These are phyloP conservation scores for Symphodus melops DNA, from an alignment of 2,113 vertebrate species.

Conservation along the genomic window DNA sequence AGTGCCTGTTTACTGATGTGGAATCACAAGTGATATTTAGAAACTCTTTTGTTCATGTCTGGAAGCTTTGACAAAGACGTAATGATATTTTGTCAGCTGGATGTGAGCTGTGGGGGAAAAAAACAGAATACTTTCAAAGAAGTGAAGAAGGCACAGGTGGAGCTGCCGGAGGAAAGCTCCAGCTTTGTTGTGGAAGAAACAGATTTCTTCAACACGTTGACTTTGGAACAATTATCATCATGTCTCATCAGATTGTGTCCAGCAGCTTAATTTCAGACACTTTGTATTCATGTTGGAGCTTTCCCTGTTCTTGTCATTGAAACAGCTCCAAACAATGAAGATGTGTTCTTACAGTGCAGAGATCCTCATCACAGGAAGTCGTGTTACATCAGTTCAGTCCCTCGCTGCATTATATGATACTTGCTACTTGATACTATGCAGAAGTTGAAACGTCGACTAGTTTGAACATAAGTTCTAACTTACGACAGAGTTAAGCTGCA, in stretches of 20 bases:
- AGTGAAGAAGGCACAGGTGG: neutral
- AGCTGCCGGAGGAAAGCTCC: neutral
- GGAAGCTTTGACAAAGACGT: constrained; percentile 29
- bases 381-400: neutral
- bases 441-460: no score
- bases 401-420: neutral
- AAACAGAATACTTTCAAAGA: constrained; percentile 24
- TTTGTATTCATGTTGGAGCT: constrained; percentile 17
- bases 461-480: no score
- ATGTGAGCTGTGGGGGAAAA: constrained; percentile 8
- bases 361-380: constrained; percentile 15
- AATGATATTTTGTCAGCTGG: constrained; percentile 44
- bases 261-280: neutral
- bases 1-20: constrained; percentile 31
- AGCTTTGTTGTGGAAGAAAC: constrained; percentile 27
- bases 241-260: constrained; percentile 13
- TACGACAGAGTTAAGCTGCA: no score
- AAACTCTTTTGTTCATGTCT: constrained; percentile 50
- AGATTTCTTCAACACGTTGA: constrained; percentile 18
- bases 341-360: neutral
- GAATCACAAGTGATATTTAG: constrained; percentile 46
- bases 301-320: neutral
- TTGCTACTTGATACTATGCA: no score
- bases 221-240: constrained; percentile 3
- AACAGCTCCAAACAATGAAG: neutral